Evolutionary conservation across 1,140 invertebrate species (phyloP).

Genomic region (Eciton burchellii): DNA sequence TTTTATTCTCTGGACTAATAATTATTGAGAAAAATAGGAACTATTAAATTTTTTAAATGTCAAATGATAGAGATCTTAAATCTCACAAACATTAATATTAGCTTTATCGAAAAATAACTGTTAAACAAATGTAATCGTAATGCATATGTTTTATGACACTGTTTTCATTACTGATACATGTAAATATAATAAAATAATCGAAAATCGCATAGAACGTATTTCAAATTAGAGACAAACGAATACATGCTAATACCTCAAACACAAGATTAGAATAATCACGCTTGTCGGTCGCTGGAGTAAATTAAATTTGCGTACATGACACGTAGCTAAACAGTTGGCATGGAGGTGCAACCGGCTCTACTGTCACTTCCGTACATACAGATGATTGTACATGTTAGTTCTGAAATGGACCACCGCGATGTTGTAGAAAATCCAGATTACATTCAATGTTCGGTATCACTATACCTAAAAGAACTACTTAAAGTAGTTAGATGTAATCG

Average conservation of each 20-base stretch:
- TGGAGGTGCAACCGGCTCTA: background rate
- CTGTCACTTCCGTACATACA: constrained; percentile 13
- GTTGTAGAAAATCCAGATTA: too few species aligned
- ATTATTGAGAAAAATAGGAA: background rate
- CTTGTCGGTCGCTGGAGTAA: constrained; percentile 48
- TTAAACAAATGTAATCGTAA: background rate
- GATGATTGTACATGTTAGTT: constrained; percentile 10
- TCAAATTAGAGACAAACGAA: background rate
- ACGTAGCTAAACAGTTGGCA: constrained; percentile 61
- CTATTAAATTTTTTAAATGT: background rate
- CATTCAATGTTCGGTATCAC: too few species aligned
- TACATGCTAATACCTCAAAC: constrained; percentile 58
- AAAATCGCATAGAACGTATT: background rate
- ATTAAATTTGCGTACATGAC: constrained; percentile 62
- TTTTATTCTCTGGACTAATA: background rate
- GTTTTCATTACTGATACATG: background rate
- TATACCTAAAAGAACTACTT: too few species aligned
- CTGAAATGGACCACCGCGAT: background rate
- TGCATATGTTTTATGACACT: constrained; percentile 63
- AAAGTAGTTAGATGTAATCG: too few species aligned
- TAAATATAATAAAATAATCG: constrained; percentile 16
- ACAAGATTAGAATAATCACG: constrained; percentile 18
- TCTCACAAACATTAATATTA: background rate
- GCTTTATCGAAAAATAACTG: background rate
- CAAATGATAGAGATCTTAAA: background rate